Conservation (phyloP, 2,113 vertebrate species). For the Oncorhynchus nerka region DNA sequence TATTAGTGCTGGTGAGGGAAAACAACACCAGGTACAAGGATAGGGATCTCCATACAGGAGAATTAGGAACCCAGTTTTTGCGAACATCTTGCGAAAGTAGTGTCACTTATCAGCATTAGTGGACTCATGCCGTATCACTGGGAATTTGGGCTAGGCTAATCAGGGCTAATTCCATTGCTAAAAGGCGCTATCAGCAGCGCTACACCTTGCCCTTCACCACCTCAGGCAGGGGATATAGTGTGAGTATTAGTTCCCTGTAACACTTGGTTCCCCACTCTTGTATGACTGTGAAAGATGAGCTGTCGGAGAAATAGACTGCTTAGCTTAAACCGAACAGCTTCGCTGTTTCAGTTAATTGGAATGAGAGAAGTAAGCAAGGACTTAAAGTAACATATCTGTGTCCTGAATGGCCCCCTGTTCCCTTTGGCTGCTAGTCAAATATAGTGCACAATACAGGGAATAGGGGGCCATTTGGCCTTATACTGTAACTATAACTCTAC, state of each 20-base stretch:
- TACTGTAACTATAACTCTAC: too few species aligned
- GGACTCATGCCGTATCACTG: conserved; percentile 31
- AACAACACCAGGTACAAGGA: not conserved
- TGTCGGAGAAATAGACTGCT: conserved; percentile 32
- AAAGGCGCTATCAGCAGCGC: conserved; percentile 52
- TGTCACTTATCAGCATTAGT: conserved; percentile 43
- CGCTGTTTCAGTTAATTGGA: not conserved
- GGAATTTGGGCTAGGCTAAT: conserved; percentile 50
- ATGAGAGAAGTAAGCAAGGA: not conserved
- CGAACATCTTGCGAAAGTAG: conserved; percentile 31
- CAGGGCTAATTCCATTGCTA: conserved; percentile 58
- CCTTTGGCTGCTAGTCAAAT: too few species aligned
- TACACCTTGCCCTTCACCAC: conserved; percentile 48
- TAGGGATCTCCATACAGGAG: not conserved
- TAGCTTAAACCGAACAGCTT: not conserved
- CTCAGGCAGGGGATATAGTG: conserved; percentile 48
- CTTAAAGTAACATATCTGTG: not conserved
- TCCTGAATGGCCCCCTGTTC: too few species aligned
- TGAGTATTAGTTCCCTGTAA: conserved; percentile 37
- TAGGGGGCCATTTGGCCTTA: too few species aligned
- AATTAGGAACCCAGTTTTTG: conserved; percentile 18
- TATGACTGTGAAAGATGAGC: not conserved
- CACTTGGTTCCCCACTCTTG: not conserved
- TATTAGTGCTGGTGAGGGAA: not conserved
- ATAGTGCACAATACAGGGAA: too few species aligned